Evolutionary conservation across 2,797 vertebrate species (phyloP).

Genomic region (Lophotriccus pileatus): DNA sequence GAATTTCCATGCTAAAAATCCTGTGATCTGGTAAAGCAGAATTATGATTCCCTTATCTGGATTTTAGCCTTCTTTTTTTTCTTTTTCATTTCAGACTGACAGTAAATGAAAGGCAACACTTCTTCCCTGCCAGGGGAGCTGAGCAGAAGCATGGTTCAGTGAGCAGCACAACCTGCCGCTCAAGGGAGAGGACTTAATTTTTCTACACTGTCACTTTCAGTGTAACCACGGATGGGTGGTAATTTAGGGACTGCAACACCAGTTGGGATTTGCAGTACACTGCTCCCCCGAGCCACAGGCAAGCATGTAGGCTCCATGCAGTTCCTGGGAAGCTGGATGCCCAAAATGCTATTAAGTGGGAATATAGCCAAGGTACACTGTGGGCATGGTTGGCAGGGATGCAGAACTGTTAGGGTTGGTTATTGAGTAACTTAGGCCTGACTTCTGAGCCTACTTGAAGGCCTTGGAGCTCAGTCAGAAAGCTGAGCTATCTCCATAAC

Average conservation of each 20-base stretch:
- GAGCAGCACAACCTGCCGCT: neutral
- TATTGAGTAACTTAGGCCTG: neutral
- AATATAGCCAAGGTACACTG: neutral
- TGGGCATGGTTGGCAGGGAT: neutral
- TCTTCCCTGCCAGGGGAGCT: neutral
- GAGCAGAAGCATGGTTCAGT: neutral
- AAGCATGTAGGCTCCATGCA: fast-evolving
- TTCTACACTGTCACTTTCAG: neutral
- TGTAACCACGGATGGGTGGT: neutral
- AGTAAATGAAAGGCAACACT: neutral
- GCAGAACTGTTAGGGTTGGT: neutral
- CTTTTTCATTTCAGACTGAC: neutral
- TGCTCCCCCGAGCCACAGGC: neutral
- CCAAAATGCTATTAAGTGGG: neutral
- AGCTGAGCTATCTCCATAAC: neutral
- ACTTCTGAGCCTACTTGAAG: neutral
- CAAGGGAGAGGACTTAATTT: neutral
- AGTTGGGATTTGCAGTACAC: neutral
- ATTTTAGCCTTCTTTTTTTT: neutral
- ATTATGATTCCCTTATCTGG: neutral
- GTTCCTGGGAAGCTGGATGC: neutral
- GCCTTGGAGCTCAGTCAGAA: neutral
- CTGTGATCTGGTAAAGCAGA: neutral
- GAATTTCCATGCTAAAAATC: neutral
- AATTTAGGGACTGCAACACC: neutral